A percentile compares a stretch with the other conserved stretches of the same genome.
Evolutionary conservation across 2,113 vertebrate species (phyloP).

Genomic region (Brachypteracias leptosomus): DNA sequence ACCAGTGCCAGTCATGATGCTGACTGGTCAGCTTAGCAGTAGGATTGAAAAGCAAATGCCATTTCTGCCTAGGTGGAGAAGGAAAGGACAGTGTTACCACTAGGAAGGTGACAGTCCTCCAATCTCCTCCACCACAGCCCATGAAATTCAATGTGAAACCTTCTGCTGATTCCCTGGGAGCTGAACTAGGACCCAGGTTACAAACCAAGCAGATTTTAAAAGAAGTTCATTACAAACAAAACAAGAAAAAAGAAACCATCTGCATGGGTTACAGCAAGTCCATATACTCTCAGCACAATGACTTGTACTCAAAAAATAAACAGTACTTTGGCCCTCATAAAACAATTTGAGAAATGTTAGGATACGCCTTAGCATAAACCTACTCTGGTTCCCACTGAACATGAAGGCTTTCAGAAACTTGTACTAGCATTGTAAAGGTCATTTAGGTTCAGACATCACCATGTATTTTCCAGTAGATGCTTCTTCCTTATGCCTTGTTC

Average conservation of each 20-base stretch:
- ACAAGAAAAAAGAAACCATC: background rate
- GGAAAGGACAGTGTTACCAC: background rate
- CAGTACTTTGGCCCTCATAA: background rate
- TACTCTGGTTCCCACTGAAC: background rate
- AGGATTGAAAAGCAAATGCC: background rate
- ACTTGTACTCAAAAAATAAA: background rate
- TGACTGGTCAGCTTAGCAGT: background rate
- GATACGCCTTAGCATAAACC: background rate
- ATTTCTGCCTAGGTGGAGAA: background rate
- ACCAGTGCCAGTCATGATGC: background rate
- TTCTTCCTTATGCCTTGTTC: background rate
- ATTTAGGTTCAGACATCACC: background rate
- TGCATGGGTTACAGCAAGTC: background rate
- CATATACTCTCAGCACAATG: background rate
- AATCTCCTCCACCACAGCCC: background rate
- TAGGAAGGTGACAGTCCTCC: background rate
- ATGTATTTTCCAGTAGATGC: background rate
- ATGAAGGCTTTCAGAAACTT: background rate
- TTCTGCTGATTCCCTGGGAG: background rate
- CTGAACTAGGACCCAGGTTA: background rate
- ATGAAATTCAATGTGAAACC: background rate
- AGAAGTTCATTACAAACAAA: background rate
- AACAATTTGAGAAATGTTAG: background rate
- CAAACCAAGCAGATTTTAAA: background rate
- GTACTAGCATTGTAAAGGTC: background rate